Percentiles rank a stretch among this genome's conserved stretches.
phyloP scores from a whole-genome alignment of 2,113 vertebrate genomes.

The Myrmecophaga tridactyla region DNA sequence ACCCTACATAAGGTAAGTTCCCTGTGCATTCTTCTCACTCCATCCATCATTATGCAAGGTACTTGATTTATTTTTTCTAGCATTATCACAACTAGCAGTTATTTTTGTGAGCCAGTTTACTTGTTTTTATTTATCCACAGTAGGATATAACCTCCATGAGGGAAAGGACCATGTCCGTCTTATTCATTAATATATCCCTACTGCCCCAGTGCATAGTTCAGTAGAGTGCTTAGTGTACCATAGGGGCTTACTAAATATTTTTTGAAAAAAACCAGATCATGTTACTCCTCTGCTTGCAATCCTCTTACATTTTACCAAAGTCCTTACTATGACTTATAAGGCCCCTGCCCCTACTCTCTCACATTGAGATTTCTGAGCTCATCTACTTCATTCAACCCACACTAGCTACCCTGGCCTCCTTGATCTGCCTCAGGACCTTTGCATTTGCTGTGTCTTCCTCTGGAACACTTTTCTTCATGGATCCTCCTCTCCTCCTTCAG shows the following conservation, averaged over 20 bases:
- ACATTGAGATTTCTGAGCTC: neutral
- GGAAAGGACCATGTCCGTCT: neutral
- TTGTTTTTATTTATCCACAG: neutral
- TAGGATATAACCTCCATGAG: neutral
- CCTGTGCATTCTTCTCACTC: neutral
- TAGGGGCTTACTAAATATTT: neutral
- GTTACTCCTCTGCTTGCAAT: neutral
- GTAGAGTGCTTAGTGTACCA: neutral
- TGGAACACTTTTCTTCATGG: neutral
- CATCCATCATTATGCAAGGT: neutral
- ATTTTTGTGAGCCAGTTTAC: neutral
- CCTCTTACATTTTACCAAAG: neutral
- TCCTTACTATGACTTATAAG: neutral
- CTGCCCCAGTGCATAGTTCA: neutral
- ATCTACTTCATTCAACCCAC: neutral
- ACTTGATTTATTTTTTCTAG: neutral
- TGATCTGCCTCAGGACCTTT: neutral
- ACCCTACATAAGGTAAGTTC: neutral
- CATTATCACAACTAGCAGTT: neutral
- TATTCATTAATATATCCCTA: neutral
- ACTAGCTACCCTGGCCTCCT: neutral
- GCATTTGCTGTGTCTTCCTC: neutral
- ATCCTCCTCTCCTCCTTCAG: neutral
- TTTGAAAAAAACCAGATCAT: neutral
- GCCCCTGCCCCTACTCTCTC: neutral